Base-by-base conservation (phyloP, 2,888 invertebrate genomes). In the Ceramica pisi region DNA sequence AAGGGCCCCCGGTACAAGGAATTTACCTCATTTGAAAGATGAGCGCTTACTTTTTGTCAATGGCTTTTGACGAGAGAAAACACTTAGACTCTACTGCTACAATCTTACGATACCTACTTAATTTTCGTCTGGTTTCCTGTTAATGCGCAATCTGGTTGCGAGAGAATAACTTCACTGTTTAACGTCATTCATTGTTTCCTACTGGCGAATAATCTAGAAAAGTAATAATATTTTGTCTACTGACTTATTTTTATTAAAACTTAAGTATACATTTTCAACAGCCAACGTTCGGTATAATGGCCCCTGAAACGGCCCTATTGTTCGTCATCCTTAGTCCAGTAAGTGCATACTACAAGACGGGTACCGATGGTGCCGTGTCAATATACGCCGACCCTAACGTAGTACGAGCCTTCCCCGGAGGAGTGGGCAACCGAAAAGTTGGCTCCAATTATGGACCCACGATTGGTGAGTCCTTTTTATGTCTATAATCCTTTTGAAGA, bases 401-500 rank as follows among this genome's bases (percentile, higher is more conserved):
- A 87, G 97, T 97, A 21, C 96, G 98, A 75, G 98, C 98, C 64
- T 99, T 99, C 98, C 99, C 99, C 6, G 98, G 98, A 59, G 99
- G 99, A 70, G 98, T 98, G 80, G 99, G 99, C 55, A 98, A 98
- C 89, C 97, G 97, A 86, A 99, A 99, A 96, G 98, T 99, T 97
- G 99, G 99, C 78, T 98, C 99, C 84, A 98, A 99, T 96, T 99
- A 98, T 89, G 98, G 97, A 56, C 98, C 98, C 35, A 98, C 98
- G 9, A 97, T 98, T 87, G 97, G 96, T 96, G 71, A 89, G 89
- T 64, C 12, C 10, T 55, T 4, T n/a, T 14, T 16, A 19, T n/a
- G 31, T 2, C 21, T 50, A 56, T 53, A 44, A 46, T 48, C 12
- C 0, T 48, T 41, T 44, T 59, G 0, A 56, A 46, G 7, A 14